Base-by-base conservation (phyloP, 1,140 invertebrate species). In the Coenobita brevimanus region DNA sequence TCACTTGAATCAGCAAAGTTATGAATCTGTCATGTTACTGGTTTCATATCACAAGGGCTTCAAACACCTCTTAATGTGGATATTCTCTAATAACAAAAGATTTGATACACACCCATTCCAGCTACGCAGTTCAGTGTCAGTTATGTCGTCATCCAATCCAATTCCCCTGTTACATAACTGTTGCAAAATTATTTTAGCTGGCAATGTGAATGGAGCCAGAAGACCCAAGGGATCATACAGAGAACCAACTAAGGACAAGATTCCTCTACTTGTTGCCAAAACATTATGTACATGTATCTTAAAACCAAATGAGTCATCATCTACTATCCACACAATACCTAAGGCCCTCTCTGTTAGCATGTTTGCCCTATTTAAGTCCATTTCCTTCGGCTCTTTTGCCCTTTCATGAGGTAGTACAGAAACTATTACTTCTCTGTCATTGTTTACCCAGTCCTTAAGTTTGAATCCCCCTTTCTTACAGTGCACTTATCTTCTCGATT, bases 381-480 rank as follows among this genome's bases (percentile, higher is more conserved):
- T 33, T 38, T 33, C 21, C 30, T 36, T 21, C 0, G 38, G 15
- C 1, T 30, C 17, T 17, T 36, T 33, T 41, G 38, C 21, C 2
- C 27, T 8, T n/a, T 36, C 0, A 21, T 75, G 30, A 36, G 38
- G 10, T 75, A 24, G 27, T 33, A 36, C 21, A 13, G 27, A 75
- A n/a, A 13, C 71, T 38, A 75, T 75, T 15, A 75, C 27, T 8
- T 75, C 6, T n/a, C 15, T 36, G 13, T 41, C 38, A 1, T 36
- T 38, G 21, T 13, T 30, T 8, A 38, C 38, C 38, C 27, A 75
- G 1, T n/a, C 1, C 21, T 17, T 3, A n/a, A 75, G 71, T 33
- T 75, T 75, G 6, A 75, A 75, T 75, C 71, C 71, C 15, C 71
- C 38, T 38, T 41, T 75, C 21, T 30, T 24, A 1, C 71, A 75